Evolutionary conservation across 1,140 invertebrate genomes (phyloP), one percentile per base, ranked within the genome.

Genomic region (Stegodyphus dumicola): DNA sequence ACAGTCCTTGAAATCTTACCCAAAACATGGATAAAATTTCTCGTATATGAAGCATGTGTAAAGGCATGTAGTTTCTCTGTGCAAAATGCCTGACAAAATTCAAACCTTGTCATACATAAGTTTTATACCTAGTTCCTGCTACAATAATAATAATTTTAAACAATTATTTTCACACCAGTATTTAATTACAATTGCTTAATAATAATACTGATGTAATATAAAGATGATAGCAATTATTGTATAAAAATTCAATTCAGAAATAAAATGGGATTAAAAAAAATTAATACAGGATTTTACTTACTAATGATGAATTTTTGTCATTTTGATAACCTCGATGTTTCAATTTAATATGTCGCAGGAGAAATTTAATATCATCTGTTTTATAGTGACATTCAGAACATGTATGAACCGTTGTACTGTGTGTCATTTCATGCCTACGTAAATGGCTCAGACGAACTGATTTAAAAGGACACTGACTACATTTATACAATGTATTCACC

Each of bases 401-500:
- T 18, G 77, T 84, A 56, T 89, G 86, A 0, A 89, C 70, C 11
- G 86, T 83, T 17, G 83, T 74, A 70, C 90, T 90, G 75, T 91
- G 91, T 7, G 81, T 87, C 18, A 90, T 87, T 83, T 90, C 89
- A 81, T 91, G 91, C 6, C 89, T 87, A 33, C 89, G 80, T 51
- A 91, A 74, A 49, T 90, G 89, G 56, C 89, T 88, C 18, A 89
- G 85, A 6, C 90, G 89, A 15, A 91, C 88, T 0, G 89, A 89
- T 9, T 88, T 89, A 79, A 90, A 91, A 69, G 87, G 87, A 88
- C 91, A 91, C 49, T 89, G 78, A 49, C 86, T 87, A 87, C 91
- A 91, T 18, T 87, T 81, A 79, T 89, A 89, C 18, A 91, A 64
- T 15, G 90, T 89, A 9, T 77, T 87, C 7, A 88, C 86, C 77